Conservation (phyloP, 1,140 invertebrate genomes). For the Trachymyrmex septentrionalis region DNA sequence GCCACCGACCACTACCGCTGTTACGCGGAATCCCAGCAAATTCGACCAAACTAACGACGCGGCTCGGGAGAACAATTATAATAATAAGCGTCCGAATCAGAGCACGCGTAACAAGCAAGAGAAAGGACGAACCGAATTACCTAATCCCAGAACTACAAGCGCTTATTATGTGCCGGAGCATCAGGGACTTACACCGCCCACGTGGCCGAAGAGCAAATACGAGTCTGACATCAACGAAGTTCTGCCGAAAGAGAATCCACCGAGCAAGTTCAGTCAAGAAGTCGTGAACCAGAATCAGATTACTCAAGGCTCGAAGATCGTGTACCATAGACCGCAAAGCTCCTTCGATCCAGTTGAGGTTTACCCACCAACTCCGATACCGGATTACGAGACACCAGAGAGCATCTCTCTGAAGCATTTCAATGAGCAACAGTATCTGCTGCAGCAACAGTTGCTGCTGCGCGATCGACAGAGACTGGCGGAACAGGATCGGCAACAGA, state of each 20-base stretch:
- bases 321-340: constrained; percentile 75
- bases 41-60: constrained; percentile 22
- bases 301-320: constrained; percentile 70
- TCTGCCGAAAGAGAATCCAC: constrained; percentile 78
- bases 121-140: constrained; percentile 12
- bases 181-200: constrained; percentile 72
- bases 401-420: constrained; percentile 84
- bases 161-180: constrained; percentile 82
- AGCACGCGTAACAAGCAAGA: neutral
- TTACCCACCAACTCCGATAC: constrained; percentile 75
- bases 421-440: constrained; percentile 83
- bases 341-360: constrained; percentile 78
- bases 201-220: constrained; percentile 78
- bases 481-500: constrained; percentile 80
- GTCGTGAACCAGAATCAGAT: constrained; percentile 55
- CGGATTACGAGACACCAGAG: constrained; percentile 83
- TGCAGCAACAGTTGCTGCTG: constrained; percentile 83
- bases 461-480: constrained; percentile 80
- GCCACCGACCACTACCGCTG: constrained; percentile 62
- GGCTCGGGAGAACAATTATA: constrained; percentile 7
- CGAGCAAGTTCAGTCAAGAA: constrained; percentile 79
- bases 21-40: constrained; percentile 69
- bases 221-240: constrained; percentile 83
- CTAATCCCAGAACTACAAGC: constrained; percentile 33
- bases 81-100: constrained; percentile 30